Base-by-base conservation (phyloP, 1,140 invertebrate genomes). In the Brachionus paranguensis region DNA sequence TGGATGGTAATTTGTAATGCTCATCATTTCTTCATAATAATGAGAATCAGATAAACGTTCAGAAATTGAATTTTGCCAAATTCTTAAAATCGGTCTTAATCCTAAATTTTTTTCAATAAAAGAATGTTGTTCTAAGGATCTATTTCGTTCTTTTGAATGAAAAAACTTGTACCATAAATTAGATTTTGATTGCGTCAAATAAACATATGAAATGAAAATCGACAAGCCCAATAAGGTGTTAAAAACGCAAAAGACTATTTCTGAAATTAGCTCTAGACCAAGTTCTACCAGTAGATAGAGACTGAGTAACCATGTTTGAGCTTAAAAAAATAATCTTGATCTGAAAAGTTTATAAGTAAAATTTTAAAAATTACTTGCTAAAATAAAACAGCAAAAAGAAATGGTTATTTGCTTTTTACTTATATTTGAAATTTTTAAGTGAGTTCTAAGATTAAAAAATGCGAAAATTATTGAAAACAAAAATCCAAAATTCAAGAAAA, bases 191-290 rank as follows among this genome's bases (percentile, higher is more conserved):
- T 50, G 24, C 0, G 72, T 50, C 12, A 76, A 47, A 50, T 14
- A 24, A 27, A 50, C 41, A 79, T 91, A 88, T 41, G 91, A 89
- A 11, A 91, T 47, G 85, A 91, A 91, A 27, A 91, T 91, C 84
- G 91, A 89, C 70, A 91, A 89, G 3, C 91, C 91, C 87, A 91
- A 90, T 0, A 89, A 84, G n/a, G 89, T 89, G 85, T 88, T 90
- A 43, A 87, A 83, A 14, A 91, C 86, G 84, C 89, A 89, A 86
- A 90, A 91, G n/a, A 90, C 78, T 84, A 91, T 91, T 53, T 89
- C 87, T 65, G 90, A 89, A n/a, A 87, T 84, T 0, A 90, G 53
- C 53, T 87, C 85, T 1, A 87, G 85, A 37, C 87, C 85, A 65
- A 89, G 88, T 11, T 91, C 85, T 7, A 89, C 88, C 47, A 90